These are phyloP conservation scores for Dryobates pubescens DNA, from an alignment of 2,797 vertebrate species.

Conservation along the genomic window DNA sequence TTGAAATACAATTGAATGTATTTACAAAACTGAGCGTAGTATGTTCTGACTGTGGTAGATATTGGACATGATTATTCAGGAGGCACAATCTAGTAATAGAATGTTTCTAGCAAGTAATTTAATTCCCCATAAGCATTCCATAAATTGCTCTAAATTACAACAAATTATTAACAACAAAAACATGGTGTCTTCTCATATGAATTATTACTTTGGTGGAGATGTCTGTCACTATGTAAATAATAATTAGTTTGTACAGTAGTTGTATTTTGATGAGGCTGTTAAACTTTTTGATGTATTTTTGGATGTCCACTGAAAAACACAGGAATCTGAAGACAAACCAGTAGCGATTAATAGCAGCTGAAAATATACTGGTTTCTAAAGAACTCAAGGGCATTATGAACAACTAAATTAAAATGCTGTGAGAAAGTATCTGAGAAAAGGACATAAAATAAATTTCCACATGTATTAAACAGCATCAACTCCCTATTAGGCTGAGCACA, in stretches of 20 bases:
- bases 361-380: neutral
- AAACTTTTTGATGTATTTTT: neutral
- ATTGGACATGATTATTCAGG: neutral
- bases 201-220: neutral
- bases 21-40: neutral
- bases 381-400: neutral
- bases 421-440: neutral
- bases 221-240: neutral
- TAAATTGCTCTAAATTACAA: neutral
- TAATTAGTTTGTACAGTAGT: neutral
- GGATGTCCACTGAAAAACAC: neutral
- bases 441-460: neutral
- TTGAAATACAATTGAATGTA: neutral
- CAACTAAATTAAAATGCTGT: neutral
- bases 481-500: neutral
- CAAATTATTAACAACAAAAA: neutral
- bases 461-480: conserved; percentile 4
- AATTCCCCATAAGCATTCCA: neutral
- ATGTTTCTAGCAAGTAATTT: neutral
- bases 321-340: neutral
- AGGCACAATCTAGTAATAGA: neutral
- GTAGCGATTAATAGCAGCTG: neutral
- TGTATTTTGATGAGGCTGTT: neutral
- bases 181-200: neutral
- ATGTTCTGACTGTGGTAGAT: neutral